phyloP scores from a whole-genome alignment of 2,113 vertebrate genomes.

The Pelusios castaneus region DNA sequence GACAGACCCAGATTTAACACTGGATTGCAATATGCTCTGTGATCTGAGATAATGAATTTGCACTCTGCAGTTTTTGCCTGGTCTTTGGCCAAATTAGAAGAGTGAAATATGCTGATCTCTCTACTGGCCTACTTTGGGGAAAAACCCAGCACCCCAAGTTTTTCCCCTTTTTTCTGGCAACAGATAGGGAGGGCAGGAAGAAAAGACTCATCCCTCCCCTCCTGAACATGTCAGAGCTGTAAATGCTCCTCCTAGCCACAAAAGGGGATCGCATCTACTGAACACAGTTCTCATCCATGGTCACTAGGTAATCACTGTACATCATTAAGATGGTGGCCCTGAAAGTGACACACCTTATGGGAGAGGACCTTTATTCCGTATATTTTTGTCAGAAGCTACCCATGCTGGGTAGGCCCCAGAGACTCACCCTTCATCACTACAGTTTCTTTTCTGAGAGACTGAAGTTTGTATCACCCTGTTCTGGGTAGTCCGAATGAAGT shows the following conservation, averaged over 20 bases:
- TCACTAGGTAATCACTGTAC: not conserved
- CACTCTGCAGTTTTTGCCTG: not conserved
- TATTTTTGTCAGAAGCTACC: not conserved
- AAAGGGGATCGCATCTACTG: not conserved
- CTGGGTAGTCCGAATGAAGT: not conserved
- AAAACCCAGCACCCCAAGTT: not conserved
- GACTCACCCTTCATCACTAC: not conserved
- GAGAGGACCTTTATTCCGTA: not conserved
- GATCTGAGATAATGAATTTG: not conserved
- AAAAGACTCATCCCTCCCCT: not conserved
- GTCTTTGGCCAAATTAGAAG: not conserved
- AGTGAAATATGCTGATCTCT: not conserved
- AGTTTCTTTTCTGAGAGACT: not conserved
- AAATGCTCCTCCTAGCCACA: not conserved
- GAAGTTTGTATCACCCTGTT: not conserved
- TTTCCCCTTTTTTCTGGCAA: not conserved
- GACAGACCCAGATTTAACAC: not conserved
- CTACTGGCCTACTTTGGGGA: not conserved
- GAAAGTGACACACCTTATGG: too few relatives aligned
- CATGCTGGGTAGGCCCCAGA: too few relatives aligned
- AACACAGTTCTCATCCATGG: not conserved
- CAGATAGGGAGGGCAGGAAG: not conserved
- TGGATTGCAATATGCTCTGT: not conserved
- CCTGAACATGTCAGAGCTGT: not conserved
- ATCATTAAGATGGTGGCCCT: not conserved